Evolutionary conservation across 1,140 invertebrate species (phyloP).

Genomic region (Triops longicaudatus): DNA sequence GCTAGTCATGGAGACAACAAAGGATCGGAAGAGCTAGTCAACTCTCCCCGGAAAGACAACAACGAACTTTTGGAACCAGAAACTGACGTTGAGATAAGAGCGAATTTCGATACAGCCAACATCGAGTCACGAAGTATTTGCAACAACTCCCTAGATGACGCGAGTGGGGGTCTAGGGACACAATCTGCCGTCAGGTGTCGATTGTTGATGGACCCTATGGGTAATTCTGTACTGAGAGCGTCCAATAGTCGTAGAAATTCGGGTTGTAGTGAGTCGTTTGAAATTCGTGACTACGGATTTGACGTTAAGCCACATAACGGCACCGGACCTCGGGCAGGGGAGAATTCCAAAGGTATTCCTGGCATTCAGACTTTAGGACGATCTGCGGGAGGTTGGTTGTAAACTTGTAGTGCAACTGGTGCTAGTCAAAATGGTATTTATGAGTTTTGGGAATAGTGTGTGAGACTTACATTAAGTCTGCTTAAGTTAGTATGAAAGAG

Average conservation of each 20-base stretch:
- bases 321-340: background rate
- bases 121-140: background rate
- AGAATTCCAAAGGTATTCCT: conserved; percentile 8
- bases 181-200: background rate
- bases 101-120: background rate
- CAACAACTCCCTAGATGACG: background rate
- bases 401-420: background rate
- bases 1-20: background rate
- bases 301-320: background rate
- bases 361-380: background rate
- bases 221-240: background rate
- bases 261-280: background rate
- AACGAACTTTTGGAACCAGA: background rate
- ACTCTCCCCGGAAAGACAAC: background rate
- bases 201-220: background rate
- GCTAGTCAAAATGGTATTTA: background rate
- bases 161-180: background rate
- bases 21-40: background rate
- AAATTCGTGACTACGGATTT: background rate
- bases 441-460: background rate
- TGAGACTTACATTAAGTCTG: conserved; percentile 12
- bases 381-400: background rate
- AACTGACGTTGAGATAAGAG: background rate
- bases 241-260: background rate
- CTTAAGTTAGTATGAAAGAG: background rate